Percentiles rank a stretch among this genome's conserved stretches.
These are phyloP conservation scores for Oppia nitens DNA, from an alignment of 1,140 invertebrate species.

Conservation along the genomic window DNA sequence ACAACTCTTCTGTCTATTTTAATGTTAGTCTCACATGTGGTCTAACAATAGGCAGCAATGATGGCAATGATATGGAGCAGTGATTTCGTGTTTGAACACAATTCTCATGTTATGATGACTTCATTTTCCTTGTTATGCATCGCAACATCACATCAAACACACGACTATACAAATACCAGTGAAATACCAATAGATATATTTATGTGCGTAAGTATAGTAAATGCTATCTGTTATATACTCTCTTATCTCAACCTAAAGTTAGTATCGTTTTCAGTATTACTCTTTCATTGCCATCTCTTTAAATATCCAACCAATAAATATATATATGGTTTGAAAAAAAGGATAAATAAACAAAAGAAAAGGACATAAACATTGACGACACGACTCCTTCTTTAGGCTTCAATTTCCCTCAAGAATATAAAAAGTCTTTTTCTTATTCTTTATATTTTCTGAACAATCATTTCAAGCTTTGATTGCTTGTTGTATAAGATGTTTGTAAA, in stretches of 20 bases:
- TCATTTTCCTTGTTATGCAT: neutral
- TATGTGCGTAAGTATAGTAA: too few species aligned
- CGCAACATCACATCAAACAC: neutral
- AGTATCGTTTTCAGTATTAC: neutral
- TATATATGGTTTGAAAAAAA: neutral
- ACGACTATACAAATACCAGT: too few species aligned
- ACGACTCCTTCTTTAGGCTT: neutral
- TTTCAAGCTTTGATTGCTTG: too few species aligned
- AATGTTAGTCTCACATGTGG: neutral
- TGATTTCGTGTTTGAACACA: neutral
- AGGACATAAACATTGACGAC: neutral
- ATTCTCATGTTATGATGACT: neutral
- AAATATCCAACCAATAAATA: too few species aligned
- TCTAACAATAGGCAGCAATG: too few species aligned
- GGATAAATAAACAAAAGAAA: neutral
- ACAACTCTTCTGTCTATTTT: too few species aligned
- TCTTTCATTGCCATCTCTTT: too few species aligned
- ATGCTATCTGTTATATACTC: too few species aligned
- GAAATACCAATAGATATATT: too few species aligned
- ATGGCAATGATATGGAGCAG: too few species aligned
- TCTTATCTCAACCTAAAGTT: neutral
- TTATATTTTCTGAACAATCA: neutral
- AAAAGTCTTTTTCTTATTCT: neutral
- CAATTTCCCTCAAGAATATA: neutral
- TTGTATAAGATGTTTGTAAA: too few species aligned